These are phyloP conservation scores for Limnothrissa miodon DNA, from an alignment of 2,113 vertebrate species.

Conservation along the genomic window DNA sequence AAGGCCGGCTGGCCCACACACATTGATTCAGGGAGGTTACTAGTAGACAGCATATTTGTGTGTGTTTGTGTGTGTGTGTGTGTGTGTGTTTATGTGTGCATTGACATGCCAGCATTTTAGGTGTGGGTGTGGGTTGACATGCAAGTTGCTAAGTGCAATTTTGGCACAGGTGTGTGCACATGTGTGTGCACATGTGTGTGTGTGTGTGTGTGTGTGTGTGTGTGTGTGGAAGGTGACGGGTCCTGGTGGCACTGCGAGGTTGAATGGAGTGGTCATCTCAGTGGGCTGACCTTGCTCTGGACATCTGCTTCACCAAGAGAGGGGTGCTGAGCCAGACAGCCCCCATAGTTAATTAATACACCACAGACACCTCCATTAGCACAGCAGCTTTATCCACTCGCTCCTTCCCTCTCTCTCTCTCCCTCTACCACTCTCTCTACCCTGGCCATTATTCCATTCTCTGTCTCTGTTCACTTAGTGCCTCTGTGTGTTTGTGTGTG, in stretches of 20 bases:
- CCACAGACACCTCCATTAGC: conserved; percentile 27
- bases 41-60: neutral
- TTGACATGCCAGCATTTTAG: neutral
- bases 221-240: conserved; percentile 39
- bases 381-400: neutral
- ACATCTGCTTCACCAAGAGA: conserved; percentile 52
- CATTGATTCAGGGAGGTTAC: conserved; percentile 43
- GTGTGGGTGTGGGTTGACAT: neutral
- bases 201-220: conserved; percentile 3
- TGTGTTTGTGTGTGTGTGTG: conserved; percentile 10
- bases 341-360: conserved; percentile 69
- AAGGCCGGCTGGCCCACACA: conserved; percentile 24
- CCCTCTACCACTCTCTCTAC: neutral
- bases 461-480: neutral
- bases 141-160: neutral
- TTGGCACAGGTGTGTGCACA: neutral
- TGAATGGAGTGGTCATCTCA: conserved; percentile 50
- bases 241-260: conserved; percentile 47
- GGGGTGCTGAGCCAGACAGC: conserved; percentile 53
- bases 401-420: neutral
- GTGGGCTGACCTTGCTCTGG: conserved; percentile 61
- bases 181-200: neutral
- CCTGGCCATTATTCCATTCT: neutral
- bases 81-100: neutral
- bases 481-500: neutral